These are phyloP conservation scores for Pangasius sanitwongsei DNA, from an alignment of 2,797 vertebrate species.

Conservation along the genomic window DNA sequence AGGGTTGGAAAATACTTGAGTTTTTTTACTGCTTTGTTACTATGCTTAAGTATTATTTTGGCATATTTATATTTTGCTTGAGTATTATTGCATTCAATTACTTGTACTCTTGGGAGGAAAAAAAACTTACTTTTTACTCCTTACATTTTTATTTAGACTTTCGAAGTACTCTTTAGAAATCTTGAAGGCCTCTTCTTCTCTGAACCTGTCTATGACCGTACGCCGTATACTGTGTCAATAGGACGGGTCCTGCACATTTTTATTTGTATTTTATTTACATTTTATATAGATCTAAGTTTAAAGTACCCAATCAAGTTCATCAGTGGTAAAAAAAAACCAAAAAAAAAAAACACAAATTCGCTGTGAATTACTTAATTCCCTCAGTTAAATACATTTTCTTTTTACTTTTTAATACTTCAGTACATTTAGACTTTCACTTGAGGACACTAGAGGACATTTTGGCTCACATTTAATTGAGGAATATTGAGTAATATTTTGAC, in stretches of 20 bases:
- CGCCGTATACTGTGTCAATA: background rate
- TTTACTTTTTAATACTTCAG: background rate
- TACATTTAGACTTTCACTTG: background rate
- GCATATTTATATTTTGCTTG: background rate
- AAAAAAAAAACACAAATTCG: background rate
- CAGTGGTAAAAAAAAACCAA: background rate
- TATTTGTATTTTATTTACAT: background rate
- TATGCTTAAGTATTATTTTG: background rate
- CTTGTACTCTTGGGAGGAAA: background rate
- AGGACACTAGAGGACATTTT: no score
- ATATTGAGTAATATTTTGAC: background rate
- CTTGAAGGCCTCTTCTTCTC: no score
- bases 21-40: background rate
- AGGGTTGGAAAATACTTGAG: background rate
- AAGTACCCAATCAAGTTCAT: background rate
- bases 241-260: background rate
- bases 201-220: background rate
- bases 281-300: background rate
- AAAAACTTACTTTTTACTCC: background rate
- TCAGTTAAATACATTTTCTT: background rate
- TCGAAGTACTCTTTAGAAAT: no score
- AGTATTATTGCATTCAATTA: background rate
- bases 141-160: no score
- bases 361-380: background rate
- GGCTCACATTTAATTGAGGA: no score